Evolutionary conservation across 2,113 vertebrate species (phyloP), one percentile per base, ranked within the genome.

Genomic region (Podiceps cristatus): DNA sequence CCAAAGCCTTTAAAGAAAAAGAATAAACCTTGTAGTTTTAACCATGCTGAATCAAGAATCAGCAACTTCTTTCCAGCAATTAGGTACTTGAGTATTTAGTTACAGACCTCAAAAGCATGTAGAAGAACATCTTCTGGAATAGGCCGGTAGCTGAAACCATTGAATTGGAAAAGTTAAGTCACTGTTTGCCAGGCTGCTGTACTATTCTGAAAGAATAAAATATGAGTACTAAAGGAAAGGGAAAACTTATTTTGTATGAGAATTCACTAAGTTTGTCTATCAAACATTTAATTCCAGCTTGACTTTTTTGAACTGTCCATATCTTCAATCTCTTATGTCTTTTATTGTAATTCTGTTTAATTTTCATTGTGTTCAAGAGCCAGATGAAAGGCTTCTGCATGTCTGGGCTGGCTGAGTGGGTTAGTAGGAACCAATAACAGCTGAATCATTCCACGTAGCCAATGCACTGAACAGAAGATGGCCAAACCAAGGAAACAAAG

Each of bases 71-170:
- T 87, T 83, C 24, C 52, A 92, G 27, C 84, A 75, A 89, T 52
- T 62, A 78, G 35, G 45, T 76, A 88, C 31, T 68, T 75, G 20
- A 71, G 22, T 83, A 83, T 85, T 88, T 64, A 60, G 13, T 88
- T 84, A 98, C 97, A 92, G 55, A 99, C 99, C 99, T 99, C 98
- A 98, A 99, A 99, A 8, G 99, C 99, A 97, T 97, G 98, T 77
- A 99, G 98, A 78, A 99, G 98, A 94, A 97, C 55, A 75, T 99
- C 99, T 97, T 99, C 99, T 62, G 98, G 96, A 96, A 99, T 97
- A 52, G 99, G 99, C 79, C 82, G 98, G 91, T 98, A 99, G 90
- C 99, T 99, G 93, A 88, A 98, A 98, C 53, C 45, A 94, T 49
- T 40, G 25, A 93, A 87, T 78, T 56, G 96, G 74, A 88, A 76